phyloP scores from a whole-genome alignment of 2,113 vertebrate species.

The Siniperca chuatsi region DNA sequence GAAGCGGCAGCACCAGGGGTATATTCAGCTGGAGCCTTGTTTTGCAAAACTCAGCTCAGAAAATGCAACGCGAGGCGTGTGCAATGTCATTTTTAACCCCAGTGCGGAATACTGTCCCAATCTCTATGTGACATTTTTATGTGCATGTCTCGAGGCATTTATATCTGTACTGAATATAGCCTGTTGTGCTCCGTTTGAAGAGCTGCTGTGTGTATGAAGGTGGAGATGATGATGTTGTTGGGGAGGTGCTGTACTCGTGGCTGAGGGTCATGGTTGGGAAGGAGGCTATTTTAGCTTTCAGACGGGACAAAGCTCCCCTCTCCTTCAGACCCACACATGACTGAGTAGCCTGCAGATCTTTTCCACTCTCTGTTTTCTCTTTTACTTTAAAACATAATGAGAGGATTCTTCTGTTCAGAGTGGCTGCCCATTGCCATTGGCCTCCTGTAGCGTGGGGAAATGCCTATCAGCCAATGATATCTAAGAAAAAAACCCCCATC shows the following conservation, averaged over 20 bases:
- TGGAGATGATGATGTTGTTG: slow-evolving; percentile 60
- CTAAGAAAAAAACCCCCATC: slow-evolving; percentile 24
- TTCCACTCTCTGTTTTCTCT: slow-evolving; percentile 65
- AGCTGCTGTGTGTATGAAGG: slow-evolving; percentile 64
- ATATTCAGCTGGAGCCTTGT: slow-evolving; percentile 53
- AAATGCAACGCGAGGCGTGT: slow-evolving; percentile 38
- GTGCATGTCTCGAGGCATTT: slow-evolving; percentile 43
- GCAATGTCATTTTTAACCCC: slow-evolving; percentile 50
- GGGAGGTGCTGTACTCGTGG: slow-evolving; percentile 70
- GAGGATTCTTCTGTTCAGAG: slow-evolving; percentile 67
- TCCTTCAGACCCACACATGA: slow-evolving; percentile 69
- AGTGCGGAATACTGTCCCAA: slow-evolving; percentile 43
- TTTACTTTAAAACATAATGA: slow-evolving; percentile 61
- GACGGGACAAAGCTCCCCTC: slow-evolving; percentile 56
- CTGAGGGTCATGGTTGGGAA: slow-evolving; percentile 64
- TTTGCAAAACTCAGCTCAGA: slow-evolving; percentile 37
- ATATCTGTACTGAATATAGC: slow-evolving; percentile 64
- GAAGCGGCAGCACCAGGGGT: slow-evolving; percentile 55
- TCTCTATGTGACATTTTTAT: slow-evolving; percentile 47
- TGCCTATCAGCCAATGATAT: slow-evolving; percentile 69
- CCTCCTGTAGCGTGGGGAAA: slow-evolving; percentile 66
- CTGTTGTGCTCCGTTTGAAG: slow-evolving; percentile 69
- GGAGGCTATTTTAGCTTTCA: slow-evolving; percentile 69
- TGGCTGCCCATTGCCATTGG: slow-evolving; percentile 59
- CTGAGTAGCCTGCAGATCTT: slow-evolving; percentile 70